A percentile compares a stretch with the other conserved stretches of the same genome.
Conservation (phyloP, 2,797 vertebrate genomes). For the Diceros bicornis region DNA sequence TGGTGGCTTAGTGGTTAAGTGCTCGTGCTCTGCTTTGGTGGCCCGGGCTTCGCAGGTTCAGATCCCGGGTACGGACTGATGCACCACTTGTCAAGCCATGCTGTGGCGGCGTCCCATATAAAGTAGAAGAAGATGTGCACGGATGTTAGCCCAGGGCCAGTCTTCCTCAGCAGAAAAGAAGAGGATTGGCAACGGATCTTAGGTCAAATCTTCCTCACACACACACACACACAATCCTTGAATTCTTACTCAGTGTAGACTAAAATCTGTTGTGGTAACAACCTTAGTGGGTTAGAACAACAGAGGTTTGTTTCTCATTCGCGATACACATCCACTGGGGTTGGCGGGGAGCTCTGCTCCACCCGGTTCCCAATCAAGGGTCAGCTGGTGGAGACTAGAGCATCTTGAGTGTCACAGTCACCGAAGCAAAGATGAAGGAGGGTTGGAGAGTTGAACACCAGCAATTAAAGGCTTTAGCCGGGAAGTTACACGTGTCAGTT, state of each 20-base stretch:
- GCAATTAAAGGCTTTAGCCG: neutral
- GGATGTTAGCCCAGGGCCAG: no score
- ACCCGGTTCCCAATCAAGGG: neutral
- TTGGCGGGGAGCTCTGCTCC: neutral
- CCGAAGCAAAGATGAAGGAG: fast-evolving
- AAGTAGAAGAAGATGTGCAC: no score
- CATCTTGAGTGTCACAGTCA: neutral
- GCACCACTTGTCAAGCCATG: no score
- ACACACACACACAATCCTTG: neutral
- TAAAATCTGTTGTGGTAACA: neutral
- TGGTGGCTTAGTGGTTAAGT: no score
- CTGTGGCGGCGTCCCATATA: no score
- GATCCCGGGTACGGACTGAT: no score
- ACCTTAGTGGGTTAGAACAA: neutral
- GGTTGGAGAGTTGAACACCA: fast-evolving
- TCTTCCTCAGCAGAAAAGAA: no score
- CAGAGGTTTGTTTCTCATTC: neutral
- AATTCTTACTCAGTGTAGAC: neutral
- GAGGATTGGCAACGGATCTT: no score
- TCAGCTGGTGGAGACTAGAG: no score
- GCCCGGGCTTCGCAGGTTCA: no score
- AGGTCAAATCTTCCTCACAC: no score
- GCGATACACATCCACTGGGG: fast-evolving
- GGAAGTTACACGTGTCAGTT: neutral
- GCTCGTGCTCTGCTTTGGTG: no score